Conservation (phyloP, 2,888 invertebrate genomes). For the Nebria salina region DNA sequence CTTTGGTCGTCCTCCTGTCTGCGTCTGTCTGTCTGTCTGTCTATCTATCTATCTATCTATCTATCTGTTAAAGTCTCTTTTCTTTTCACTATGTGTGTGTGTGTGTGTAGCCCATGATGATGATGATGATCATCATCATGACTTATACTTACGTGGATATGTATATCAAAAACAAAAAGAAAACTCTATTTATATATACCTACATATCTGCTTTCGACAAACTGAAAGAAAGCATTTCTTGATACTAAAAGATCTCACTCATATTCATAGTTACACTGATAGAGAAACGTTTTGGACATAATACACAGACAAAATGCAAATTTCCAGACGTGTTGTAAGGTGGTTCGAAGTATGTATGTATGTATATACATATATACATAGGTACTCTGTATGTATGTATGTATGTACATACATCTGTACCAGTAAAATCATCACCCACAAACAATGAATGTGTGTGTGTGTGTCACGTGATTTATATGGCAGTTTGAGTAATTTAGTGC, state of each 20-base stretch:
- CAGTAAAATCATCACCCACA: neutral
- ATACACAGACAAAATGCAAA: neutral
- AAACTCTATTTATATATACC: neutral
- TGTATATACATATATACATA: too few relatives aligned
- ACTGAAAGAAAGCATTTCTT: too few relatives aligned
- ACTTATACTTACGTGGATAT: neutral
- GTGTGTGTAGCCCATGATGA: neutral
- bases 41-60: too few relatives aligned
- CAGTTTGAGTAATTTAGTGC: neutral
- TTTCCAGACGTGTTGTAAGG: neutral
- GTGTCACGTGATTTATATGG: neutral
- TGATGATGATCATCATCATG: neutral
- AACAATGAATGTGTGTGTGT: neutral
- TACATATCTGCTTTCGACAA: too few relatives aligned
- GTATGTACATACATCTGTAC: too few relatives aligned
- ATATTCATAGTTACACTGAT: neutral
- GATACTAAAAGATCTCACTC: too few relatives aligned
- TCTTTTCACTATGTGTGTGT: neutral
- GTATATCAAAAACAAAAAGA: neutral
- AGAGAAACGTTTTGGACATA: neutral
- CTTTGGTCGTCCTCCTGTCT: constrained; percentile 25
- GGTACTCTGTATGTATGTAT: too few relatives aligned
- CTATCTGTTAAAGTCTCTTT: neutral
- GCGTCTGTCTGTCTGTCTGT: constrained; percentile 24
- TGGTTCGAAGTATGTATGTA: too few relatives aligned